phyloP scores from a whole-genome alignment of 2,888 invertebrate genomes.

The Tetranychus truncatus region DNA sequence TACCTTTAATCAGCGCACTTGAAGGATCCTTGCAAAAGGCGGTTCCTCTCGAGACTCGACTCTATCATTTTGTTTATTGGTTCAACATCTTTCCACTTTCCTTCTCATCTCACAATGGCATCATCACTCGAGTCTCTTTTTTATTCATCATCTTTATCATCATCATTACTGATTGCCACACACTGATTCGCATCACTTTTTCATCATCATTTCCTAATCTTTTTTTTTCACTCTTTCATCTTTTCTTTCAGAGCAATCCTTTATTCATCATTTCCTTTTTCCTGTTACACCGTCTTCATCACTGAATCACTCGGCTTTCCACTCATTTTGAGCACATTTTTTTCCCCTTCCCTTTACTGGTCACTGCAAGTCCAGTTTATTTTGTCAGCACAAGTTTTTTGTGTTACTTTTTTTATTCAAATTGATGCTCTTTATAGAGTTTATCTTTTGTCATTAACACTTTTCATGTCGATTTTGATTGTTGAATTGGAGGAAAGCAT shows the following conservation, averaged over 20 bases:
- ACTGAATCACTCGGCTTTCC: no score
- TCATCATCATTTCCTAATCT: background rate
- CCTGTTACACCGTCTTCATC: no score
- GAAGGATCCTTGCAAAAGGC: background rate
- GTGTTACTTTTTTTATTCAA: no score
- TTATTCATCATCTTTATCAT: conserved; percentile 7
- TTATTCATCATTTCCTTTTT: background rate
- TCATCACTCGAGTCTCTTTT: background rate
- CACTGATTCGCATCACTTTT: background rate
- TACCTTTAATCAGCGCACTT: background rate
- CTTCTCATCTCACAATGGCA: conserved; percentile 9
- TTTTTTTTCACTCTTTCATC: background rate
- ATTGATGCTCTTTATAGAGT: no score
- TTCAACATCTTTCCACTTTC: conserved; percentile 14
- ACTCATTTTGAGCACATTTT: no score
- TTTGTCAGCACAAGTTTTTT: no score
- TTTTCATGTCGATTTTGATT: no score
- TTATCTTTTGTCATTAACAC: no score
- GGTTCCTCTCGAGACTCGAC: background rate
- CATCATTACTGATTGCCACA: background rate
- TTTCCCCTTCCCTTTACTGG: no score
- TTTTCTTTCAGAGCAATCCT: background rate
- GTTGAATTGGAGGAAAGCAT: no score
- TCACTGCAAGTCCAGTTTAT: no score
- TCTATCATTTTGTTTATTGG: background rate